Conservation (phyloP, 1,140 invertebrate species). For the Drepana arcuata region DNA sequence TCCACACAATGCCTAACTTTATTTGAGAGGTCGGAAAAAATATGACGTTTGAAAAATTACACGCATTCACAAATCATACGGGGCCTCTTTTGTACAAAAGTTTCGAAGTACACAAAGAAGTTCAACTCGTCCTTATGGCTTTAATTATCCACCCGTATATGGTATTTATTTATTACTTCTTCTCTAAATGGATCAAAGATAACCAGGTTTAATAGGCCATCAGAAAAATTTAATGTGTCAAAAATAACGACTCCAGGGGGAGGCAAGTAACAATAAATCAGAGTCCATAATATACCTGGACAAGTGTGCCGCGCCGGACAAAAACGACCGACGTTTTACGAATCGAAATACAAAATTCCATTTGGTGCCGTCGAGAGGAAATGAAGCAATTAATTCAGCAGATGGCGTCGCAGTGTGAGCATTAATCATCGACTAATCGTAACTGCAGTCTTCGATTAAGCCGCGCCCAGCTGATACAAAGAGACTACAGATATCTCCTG, state of each 20-base stretch:
- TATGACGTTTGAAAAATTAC: constrained; percentile 71
- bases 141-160: constrained; percentile 35
- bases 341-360: constrained; percentile 67
- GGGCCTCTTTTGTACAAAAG: constrained; percentile 62
- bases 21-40: constrained; percentile 54
- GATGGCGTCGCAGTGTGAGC: constrained; percentile 65
- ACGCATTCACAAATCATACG: constrained; percentile 70
- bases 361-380: constrained; percentile 65
- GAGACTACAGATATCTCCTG: too few relatives aligned
- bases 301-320: constrained; percentile 36
- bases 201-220: too few relatives aligned
- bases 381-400: constrained; percentile 71
- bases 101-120: constrained; percentile 56
- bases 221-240: constrained; percentile 10
- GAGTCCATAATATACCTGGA: constrained; percentile 39
- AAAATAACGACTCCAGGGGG: constrained; percentile 8
- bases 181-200: too few relatives aligned
- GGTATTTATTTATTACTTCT: constrained; percentile 27
- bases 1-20: constrained; percentile 61
- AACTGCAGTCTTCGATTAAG: constrained; percentile 70
- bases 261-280: constrained; percentile 28
- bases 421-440: constrained; percentile 71
- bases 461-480: constrained; percentile 30
- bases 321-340: constrained; percentile 51
- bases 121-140: constrained; percentile 58